Evolutionary conservation across 2,113 vertebrate genomes (phyloP).

Genomic region (Poecilia latipinna): DNA sequence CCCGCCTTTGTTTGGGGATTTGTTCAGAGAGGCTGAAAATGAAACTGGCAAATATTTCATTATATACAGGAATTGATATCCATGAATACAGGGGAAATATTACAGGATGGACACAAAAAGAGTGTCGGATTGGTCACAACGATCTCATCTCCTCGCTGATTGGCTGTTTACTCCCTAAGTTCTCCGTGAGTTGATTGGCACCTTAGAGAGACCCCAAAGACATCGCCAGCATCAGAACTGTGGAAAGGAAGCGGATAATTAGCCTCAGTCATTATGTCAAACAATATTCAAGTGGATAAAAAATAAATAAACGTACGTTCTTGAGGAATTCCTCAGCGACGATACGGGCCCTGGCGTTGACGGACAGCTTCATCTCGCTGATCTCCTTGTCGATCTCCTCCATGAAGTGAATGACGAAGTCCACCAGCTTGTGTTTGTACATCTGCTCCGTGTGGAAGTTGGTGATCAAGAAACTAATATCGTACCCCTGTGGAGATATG

Average conservation of each 20-base stretch:
- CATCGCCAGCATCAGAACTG: conserved; percentile 72
- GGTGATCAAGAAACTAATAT: conserved; percentile 99
- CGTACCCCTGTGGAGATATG: conserved; percentile 86
- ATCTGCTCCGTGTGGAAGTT: conserved; percentile 99
- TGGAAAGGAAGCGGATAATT: conserved; percentile 12
- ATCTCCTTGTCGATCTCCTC: conserved; percentile 99
- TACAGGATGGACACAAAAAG: conserved; percentile 25
- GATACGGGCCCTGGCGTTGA: conserved; percentile 95
- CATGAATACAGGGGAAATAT: conserved; percentile 64
- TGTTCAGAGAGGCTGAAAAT: conserved; percentile 72
- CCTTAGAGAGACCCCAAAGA: conserved; percentile 22
- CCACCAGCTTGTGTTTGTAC: conserved; percentile 99
- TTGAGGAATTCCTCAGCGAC: conserved; percentile 99
- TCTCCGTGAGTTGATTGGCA: conserved; percentile 48
- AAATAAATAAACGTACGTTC: conserved; percentile 80
- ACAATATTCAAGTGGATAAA: background rate
- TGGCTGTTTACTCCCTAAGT: conserved; percentile 55
- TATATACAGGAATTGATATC: conserved; percentile 74
- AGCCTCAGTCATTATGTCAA: background rate
- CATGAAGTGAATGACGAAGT: conserved; percentile 99
- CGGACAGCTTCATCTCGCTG: conserved; percentile 98
- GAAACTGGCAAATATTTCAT: conserved; percentile 73
- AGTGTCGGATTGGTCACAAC: conserved; percentile 55
- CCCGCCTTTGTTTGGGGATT: conserved; percentile 77
- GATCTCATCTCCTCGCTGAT: conserved; percentile 46